A percentile compares a stretch with the other conserved stretches of the same genome.
These are phyloP conservation scores for Bubo scandiacus DNA, from an alignment of 2,113 vertebrate genomes.

Conservation along the genomic window DNA sequence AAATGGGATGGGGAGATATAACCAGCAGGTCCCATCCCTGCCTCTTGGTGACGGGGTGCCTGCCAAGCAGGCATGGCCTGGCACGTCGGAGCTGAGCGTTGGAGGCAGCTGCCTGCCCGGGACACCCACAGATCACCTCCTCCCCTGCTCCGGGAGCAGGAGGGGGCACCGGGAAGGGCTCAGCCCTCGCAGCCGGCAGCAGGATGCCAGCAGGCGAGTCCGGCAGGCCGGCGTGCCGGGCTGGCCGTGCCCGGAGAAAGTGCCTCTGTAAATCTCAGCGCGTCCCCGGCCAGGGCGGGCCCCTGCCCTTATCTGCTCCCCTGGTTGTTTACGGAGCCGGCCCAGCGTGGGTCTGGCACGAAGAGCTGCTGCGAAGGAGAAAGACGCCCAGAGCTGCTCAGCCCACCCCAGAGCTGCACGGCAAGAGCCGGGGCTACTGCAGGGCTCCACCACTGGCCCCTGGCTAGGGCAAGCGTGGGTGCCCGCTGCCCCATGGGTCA, in stretches of 20 bases:
- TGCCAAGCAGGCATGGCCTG: background rate
- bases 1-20: background rate
- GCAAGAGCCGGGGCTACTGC: background rate
- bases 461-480: background rate
- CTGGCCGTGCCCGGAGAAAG: background rate
- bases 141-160: background rate
- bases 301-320: conserved; percentile 1
- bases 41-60: background rate
- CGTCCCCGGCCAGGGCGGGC: background rate
- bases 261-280: background rate
- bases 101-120: background rate
- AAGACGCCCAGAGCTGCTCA: background rate
- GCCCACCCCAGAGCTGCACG: background rate
- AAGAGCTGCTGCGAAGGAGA: background rate
- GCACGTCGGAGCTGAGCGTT: background rate
- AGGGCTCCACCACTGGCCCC: background rate
- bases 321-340: background rate
- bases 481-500: background rate
- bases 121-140: background rate
- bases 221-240: background rate
- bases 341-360: background rate
- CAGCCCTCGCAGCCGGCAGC: background rate
- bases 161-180: background rate
- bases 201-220: background rate
- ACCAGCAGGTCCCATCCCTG: background rate